phyloP scores from a whole-genome alignment of 2,113 vertebrate species.

The Aramus guarauna region DNA sequence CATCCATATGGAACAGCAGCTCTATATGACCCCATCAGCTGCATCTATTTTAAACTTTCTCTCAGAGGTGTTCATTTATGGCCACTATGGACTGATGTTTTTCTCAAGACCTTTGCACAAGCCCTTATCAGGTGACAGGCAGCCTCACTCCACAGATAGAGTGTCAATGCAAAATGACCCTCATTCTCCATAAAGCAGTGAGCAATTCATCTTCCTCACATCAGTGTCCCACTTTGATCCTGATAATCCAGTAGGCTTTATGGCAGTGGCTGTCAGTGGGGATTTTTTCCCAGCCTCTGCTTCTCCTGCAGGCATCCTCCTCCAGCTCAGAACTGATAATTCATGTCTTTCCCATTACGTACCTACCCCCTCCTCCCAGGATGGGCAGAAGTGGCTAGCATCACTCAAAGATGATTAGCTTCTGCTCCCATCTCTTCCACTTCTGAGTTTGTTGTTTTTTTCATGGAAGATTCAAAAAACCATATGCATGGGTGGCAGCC shows the following conservation, averaged over 20 bases:
- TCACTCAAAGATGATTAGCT: not conserved
- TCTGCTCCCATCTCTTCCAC: not conserved
- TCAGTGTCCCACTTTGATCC: not conserved
- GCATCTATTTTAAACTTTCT: constrained; percentile 29
- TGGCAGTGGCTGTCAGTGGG: not conserved
- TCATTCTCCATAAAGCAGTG: not conserved
- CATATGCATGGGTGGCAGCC: not conserved
- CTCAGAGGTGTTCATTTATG: not conserved
- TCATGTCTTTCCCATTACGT: not conserved
- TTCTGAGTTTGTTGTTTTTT: not conserved
- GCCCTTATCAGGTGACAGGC: constrained; percentile 4
- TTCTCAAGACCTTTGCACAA: constrained; percentile 31
- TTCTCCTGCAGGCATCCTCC: not conserved
- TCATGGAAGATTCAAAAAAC: not conserved
- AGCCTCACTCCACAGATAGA: not conserved
- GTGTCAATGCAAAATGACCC: not conserved
- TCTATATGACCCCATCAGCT: not conserved
- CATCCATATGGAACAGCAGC: not conserved
- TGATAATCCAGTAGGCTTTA: constrained; percentile 20
- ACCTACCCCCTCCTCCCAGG: not conserved
- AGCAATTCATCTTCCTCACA: constrained; percentile 25
- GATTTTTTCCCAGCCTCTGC: not conserved
- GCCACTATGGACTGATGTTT: not conserved
- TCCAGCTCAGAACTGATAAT: not conserved
- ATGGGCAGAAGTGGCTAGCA: not conserved